Evolutionary conservation across 2,888 invertebrate genomes (phyloP), one percentile per base, ranked within the genome.

Genomic region (Charanyca ferruginea): DNA sequence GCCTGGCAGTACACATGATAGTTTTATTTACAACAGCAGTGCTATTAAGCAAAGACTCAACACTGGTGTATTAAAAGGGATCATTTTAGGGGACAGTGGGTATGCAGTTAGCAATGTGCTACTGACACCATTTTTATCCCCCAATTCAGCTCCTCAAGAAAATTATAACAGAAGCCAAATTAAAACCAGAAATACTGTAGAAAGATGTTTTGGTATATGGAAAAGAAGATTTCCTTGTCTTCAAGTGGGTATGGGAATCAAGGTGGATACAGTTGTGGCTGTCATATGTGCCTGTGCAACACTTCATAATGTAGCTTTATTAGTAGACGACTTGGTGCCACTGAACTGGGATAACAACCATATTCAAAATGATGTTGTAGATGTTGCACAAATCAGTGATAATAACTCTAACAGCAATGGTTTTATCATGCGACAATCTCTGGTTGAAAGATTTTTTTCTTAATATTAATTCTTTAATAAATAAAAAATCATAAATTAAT

Each of bases 181-280:
- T 3, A 70, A 70, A 65, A 79, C 80, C 9, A 64, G 77, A 55
- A n/a, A n/a, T n/a, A n/a, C n/a, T n/a, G n/a, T n/a, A n/a, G n/a
- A n/a, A n/a, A n/a, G n/a, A n/a, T n/a, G 44, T 20, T 78, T 78
- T 66, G 69, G 65, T n/a, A 41, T 72, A 38, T 75, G 74, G 75
- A 80, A 78, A 58, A 16, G 45, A 38, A 23, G 45, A 52, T 55
- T 63, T 44, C 54, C 41, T 23, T 55, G 55, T 51, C 45, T 64
- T 16, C 58, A 54, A 62, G 23, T 55, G 32, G 49, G 55, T 11
- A 44, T 57, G 44, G 49, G 23, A 13, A 51, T 49, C 4, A 63
- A 55, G 22, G 3, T 41, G 28, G 32, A 65, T 7, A 65, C 65
- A n/a, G n/a, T n/a, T n/a, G n/a, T n/a, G n/a, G n/a, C n/a, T n/a